Percentiles rank a stretch among this genome's conserved stretches.
Evolutionary conservation across 2,888 invertebrate species (phyloP).

Genomic region (Tuberolachnus salignus): DNA sequence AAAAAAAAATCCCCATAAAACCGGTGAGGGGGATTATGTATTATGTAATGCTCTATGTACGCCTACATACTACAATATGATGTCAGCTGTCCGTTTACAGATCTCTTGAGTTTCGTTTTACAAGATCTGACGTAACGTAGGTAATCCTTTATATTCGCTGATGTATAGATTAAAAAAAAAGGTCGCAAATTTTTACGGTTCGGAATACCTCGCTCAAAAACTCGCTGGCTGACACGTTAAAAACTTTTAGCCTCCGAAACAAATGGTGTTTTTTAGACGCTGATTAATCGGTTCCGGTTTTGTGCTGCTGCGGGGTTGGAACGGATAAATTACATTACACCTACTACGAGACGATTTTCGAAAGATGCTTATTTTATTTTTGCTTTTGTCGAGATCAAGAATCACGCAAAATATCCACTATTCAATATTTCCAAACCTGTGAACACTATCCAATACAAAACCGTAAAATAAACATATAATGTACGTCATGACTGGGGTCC

Average conservation of each 20-base stretch:
- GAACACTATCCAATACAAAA: too few relatives aligned
- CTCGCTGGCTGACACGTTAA: constrained; percentile 28
- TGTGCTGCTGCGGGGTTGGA: not conserved
- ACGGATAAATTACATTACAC: constrained; percentile 9
- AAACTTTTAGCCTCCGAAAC: constrained; percentile 41
- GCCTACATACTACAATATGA: too few relatives aligned
- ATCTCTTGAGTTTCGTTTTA: constrained; percentile 6
- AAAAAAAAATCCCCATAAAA: not conserved
- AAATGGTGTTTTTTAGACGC: constrained; percentile 40
- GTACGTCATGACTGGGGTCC: too few relatives aligned
- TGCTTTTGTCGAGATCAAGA: too few relatives aligned
- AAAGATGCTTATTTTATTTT: constrained; percentile 3
- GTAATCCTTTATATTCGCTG: constrained; percentile 27
- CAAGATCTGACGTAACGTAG: not conserved
- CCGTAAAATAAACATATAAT: too few relatives aligned
- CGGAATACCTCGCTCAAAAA: constrained; percentile 5
- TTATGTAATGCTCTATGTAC: too few relatives aligned
- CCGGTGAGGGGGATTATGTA: not conserved
- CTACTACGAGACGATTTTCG: not conserved
- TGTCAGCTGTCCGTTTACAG: not conserved
- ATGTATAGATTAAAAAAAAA: constrained; percentile 13
- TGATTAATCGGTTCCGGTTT: constrained; percentile 23
- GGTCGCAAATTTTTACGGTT: constrained; percentile 33
- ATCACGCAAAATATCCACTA: too few relatives aligned
- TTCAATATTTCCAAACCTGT: too few relatives aligned